phyloP scores from a whole-genome alignment of 1,140 invertebrate species.

The Ostrea denselamellosa region DNA sequence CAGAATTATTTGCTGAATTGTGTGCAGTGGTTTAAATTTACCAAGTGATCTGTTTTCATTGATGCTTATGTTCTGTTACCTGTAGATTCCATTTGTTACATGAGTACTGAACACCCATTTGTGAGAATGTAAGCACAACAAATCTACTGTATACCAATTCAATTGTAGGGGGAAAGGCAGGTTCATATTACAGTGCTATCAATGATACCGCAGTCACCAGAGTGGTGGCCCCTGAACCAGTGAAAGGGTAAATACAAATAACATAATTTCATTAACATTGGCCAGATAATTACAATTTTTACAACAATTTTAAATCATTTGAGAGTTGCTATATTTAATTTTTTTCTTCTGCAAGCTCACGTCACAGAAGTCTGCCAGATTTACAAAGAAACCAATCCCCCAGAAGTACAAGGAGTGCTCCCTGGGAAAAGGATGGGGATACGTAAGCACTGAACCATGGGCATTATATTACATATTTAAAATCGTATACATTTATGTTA shows the following conservation, averaged over 20 bases:
- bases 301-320: not conserved
- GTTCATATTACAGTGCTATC: not conserved
- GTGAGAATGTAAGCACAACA: no score
- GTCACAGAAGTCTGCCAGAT: conserved; percentile 70
- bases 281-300: not conserved
- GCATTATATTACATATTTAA: not conserved
- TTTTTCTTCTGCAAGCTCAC: conserved; percentile 52
- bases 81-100: no score
- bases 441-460: conserved; percentile 55
- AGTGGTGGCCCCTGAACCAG: conserved; percentile 68
- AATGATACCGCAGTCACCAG: conserved; percentile 61
- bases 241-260: conserved; percentile 63
- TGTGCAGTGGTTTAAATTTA: no score
- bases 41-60: no score
- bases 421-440: conserved; percentile 81
- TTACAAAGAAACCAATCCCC: conserved; percentile 83
- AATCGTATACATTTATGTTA: not conserved
- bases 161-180: conserved; percentile 5
- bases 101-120: no score
- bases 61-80: no score
- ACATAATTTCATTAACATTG: no score
- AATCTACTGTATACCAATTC: no score
- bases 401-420: conserved; percentile 90
- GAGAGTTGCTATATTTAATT: not conserved
- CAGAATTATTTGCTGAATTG: no score